phyloP scores from a whole-genome alignment of 2,888 invertebrate species.

The Megaustenia siamemsis region DNA sequence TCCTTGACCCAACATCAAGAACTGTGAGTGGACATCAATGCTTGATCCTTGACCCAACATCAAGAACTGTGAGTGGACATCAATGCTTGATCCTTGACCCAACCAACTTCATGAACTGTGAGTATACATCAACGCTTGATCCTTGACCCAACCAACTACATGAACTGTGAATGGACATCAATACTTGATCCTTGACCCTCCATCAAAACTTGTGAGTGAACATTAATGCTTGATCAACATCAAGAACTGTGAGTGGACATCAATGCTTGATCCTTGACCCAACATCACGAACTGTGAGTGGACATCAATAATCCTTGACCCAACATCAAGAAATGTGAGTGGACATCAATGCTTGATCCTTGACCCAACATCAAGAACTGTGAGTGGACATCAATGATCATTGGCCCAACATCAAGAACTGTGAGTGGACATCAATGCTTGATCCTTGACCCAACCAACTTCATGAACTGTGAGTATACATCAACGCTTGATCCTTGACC shows the following conservation, averaged over 20 bases:
- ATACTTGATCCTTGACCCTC: neutral
- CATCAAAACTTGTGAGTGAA: neutral
- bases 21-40: neutral
- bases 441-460: neutral
- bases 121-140: neutral
- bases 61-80: neutral
- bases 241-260: neutral
- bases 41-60: constrained; percentile 18
- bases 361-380: no score
- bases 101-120: neutral
- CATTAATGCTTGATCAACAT: neutral
- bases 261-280: neutral
- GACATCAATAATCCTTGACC: neutral
- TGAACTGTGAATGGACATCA: no score
- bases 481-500: neutral
- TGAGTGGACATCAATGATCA: neutral
- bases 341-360: neutral
- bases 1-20: no score
- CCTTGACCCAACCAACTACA: neutral
- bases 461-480: neutral
- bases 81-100: constrained; percentile 18
- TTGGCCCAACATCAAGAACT: neutral
- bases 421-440: neutral
- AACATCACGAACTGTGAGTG: neutral
- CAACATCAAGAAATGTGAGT: neutral